phyloP scores from a whole-genome alignment of 1,140 invertebrate species.

The Neodiprion fabricii region DNA sequence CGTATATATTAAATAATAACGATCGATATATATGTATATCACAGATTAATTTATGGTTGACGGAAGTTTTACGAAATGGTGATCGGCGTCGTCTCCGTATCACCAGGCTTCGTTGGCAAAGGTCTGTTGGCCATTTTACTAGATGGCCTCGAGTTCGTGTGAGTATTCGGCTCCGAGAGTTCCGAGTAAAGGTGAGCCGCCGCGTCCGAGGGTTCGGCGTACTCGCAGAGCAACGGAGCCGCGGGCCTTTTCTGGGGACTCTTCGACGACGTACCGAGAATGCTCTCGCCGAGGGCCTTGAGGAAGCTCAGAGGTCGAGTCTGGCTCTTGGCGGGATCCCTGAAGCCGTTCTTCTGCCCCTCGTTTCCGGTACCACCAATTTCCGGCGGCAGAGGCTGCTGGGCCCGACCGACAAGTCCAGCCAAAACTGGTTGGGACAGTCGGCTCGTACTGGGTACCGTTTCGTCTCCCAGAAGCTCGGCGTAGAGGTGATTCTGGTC shows the following conservation, averaged over 20 bases:
- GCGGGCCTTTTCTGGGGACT: slow-evolving; percentile 61
- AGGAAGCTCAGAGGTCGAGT: slow-evolving; percentile 52
- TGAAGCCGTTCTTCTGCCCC: neutral
- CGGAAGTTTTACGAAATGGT: slow-evolving; percentile 38
- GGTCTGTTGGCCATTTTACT: slow-evolving; percentile 72
- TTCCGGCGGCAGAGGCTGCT: slow-evolving; percentile 49
- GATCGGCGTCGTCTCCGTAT: slow-evolving; percentile 51
- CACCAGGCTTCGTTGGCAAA: slow-evolving; percentile 70
- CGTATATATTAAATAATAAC: too few species aligned
- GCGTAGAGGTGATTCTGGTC: slow-evolving; percentile 62
- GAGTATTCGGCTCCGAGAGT: slow-evolving; percentile 60
- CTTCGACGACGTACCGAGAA: slow-evolving; percentile 38
- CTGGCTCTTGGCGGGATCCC: slow-evolving; percentile 32
- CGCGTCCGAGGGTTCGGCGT: slow-evolving; percentile 74
- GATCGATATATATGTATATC: slow-evolving; percentile 29
- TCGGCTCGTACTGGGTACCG: slow-evolving; percentile 55
- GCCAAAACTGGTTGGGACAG: slow-evolving; percentile 54
- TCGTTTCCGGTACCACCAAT: slow-evolving; percentile 39
- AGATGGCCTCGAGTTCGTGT: slow-evolving; percentile 55
- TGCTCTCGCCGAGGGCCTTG: slow-evolving; percentile 52
- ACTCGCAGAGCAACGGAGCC: slow-evolving; percentile 67
- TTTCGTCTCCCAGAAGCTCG: slow-evolving; percentile 60
- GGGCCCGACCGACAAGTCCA: slow-evolving; percentile 41
- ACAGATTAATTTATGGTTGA: slow-evolving; percentile 38
- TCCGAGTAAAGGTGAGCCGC: slow-evolving; percentile 77